A percentile compares a stretch with the other conserved stretches of the same genome.
phyloP scores from a whole-genome alignment of 2,888 invertebrate species.

The Apodemia hepburni region DNA sequence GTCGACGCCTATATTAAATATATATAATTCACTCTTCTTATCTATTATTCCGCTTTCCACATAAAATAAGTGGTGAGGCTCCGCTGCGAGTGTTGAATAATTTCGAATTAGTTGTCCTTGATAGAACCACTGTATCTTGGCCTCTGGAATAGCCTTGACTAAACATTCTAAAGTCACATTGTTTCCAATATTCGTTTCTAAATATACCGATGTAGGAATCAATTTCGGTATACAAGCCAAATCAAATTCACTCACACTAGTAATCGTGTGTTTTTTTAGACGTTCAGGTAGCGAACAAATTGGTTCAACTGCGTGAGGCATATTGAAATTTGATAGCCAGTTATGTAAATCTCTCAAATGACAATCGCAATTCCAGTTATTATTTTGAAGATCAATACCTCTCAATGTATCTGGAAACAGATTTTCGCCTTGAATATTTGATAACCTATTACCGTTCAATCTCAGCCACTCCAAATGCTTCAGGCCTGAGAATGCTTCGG shows the following conservation, averaged over 20 bases:
- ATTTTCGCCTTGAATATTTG: conserved; percentile 84
- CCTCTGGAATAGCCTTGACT: conserved; percentile 90
- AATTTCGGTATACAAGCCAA: conserved; percentile 91
- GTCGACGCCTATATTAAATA: conserved; percentile 87
- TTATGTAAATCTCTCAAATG: conserved; percentile 86
- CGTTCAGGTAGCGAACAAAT: conserved; percentile 86
- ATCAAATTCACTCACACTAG: conserved; percentile 83
- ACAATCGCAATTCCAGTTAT: conserved; percentile 95
- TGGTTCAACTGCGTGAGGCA: conserved; percentile 89
- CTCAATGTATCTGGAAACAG: conserved; percentile 88
- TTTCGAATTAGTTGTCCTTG: conserved; percentile 90
- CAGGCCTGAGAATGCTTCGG: conserved; percentile 90
- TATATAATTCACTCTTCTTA: conserved; percentile 88
- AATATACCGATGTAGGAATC: conserved; percentile 85
- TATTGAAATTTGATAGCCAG: conserved; percentile 89
- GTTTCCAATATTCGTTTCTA: conserved; percentile 89
- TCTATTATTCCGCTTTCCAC: conserved; percentile 87
- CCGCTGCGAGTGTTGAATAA: conserved; percentile 84
- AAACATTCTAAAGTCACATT: conserved; percentile 91
- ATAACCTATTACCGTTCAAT: conserved; percentile 90
- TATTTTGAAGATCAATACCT: conserved; percentile 90
- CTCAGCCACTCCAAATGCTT: conserved; percentile 91
- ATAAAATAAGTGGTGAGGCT: conserved; percentile 84
- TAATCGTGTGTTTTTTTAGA: conserved; percentile 84
- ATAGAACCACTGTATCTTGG: conserved; percentile 91